Conservation (phyloP, 2,888 invertebrate species). For the Cerastis leucographa region DNA sequence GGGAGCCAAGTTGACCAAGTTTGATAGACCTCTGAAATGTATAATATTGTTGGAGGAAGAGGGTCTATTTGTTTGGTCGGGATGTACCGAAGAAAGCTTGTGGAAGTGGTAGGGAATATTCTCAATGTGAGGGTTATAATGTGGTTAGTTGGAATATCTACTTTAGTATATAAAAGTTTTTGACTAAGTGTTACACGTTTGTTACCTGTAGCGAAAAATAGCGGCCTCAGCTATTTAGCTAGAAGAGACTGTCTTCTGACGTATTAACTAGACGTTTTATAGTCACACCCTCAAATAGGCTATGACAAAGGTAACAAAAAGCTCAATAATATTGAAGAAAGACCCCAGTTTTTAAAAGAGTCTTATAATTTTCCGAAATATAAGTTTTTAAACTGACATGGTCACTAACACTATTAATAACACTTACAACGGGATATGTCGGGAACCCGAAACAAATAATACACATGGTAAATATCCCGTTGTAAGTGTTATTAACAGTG, state of each 20-base stretch:
- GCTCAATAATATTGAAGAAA: not conserved
- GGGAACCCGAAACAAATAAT: too few relatives aligned
- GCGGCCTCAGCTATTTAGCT: not conserved
- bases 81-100: constrained; percentile 38
- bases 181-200: not conserved
- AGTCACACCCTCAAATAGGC: not conserved
- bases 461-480: too few relatives aligned
- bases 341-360: not conserved
- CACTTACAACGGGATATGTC: too few relatives aligned
- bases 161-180: not conserved
- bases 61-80: constrained; percentile 26
- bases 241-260: not conserved
- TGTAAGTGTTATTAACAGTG: too few relatives aligned
- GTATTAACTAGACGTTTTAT: not conserved
- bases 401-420: too few relatives aligned
- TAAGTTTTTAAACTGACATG: too few relatives aligned
- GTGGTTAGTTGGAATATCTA: constrained; percentile 25
- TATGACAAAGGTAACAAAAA: not conserved
- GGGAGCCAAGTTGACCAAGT: constrained; percentile 53
- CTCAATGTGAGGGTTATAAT: constrained; percentile 33
- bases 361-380: not conserved
- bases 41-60: not conserved
- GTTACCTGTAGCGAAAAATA: not conserved
- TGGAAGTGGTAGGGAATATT: constrained; percentile 32
- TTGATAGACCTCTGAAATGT: constrained; percentile 29